These are phyloP conservation scores for Drosophila nr. perissopoda DNA, from an alignment of 2,888 invertebrate species.

Conservation along the genomic window DNA sequence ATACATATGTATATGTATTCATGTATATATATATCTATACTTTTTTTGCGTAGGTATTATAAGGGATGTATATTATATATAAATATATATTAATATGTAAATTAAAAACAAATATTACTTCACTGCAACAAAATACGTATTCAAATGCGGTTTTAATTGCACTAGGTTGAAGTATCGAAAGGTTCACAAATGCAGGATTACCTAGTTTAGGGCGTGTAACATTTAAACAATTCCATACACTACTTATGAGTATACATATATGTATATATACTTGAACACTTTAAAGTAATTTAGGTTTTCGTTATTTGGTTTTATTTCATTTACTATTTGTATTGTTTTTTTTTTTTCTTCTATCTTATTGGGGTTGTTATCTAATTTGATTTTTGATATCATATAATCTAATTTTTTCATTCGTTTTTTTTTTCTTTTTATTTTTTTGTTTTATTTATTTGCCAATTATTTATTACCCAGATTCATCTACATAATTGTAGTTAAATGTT, in stretches of 20 bases:
- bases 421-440: conserved; percentile 22
- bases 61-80: conserved; percentile 41
- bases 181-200: conserved; percentile 62
- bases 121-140: conserved; percentile 73
- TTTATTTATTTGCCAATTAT: conserved; percentile 55
- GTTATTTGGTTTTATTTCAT: conserved; percentile 26
- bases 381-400: conserved; percentile 18
- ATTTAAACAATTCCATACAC: conserved; percentile 76
- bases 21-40: conserved; percentile 34
- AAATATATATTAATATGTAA: conserved; percentile 29
- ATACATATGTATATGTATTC: conserved; percentile 37
- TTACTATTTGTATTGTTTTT: conserved; percentile 9
- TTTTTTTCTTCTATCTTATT: conserved; percentile 9
- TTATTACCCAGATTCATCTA: conserved; percentile 54
- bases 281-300: conserved; percentile 27
- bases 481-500: conserved; percentile 44
- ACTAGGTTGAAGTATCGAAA: conserved; percentile 61
- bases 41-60: conserved; percentile 28
- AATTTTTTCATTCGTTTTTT: conserved; percentile 39
- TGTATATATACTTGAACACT: conserved; percentile 56
- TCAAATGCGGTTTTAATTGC: conserved; percentile 68
- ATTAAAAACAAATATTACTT: conserved; percentile 64
- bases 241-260: conserved; percentile 67
- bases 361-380: conserved; percentile 9
- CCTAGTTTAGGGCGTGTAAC: conserved; percentile 68